phyloP scores from a whole-genome alignment of 2,888 invertebrate species.

The Cabera pusaria region DNA sequence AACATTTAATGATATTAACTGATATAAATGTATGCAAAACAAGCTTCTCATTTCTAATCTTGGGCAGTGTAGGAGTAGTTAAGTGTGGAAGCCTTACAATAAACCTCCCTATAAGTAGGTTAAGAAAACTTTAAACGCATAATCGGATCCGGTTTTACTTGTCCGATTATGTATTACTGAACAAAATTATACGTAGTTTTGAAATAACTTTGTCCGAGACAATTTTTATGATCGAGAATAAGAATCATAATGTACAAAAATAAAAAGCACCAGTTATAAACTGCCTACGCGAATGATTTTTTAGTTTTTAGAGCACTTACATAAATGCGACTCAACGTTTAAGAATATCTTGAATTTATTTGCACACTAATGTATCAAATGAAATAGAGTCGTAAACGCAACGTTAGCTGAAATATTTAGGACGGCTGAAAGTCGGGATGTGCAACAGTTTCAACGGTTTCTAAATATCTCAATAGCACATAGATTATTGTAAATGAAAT shows the following conservation, averaged over 20 bases:
- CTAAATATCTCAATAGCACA: slow-evolving; percentile 41
- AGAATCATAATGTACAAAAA: slow-evolving; percentile 35
- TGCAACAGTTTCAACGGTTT: slow-evolving; percentile 39
- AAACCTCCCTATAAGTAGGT: slow-evolving; percentile 54
- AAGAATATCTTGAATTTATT: slow-evolving; percentile 47
- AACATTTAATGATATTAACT: too few species aligned
- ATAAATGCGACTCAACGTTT: slow-evolving; percentile 44
- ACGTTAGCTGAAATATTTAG: slow-evolving; percentile 42
- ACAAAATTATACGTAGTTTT: slow-evolving; percentile 28
- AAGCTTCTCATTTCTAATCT: slow-evolving; percentile 22
- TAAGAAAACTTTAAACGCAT: slow-evolving; percentile 54
- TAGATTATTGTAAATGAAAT: slow-evolving; percentile 44
- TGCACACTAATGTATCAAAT: slow-evolving; percentile 46
- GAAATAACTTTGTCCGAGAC: slow-evolving; percentile 25
- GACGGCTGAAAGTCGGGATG: slow-evolving; percentile 35
- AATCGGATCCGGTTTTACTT: slow-evolving; percentile 43
- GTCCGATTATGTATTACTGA: slow-evolving; percentile 32
- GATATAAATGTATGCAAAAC: too few species aligned
- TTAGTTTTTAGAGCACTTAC: slow-evolving; percentile 56
- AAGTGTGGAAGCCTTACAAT: slow-evolving; percentile 57
- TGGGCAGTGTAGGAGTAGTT: slow-evolving; percentile 34
- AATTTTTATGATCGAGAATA: slow-evolving; percentile 29
- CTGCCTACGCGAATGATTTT: slow-evolving; percentile 45
- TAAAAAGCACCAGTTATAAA: slow-evolving; percentile 42
- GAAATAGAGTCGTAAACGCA: slow-evolving; percentile 40